Conservation (phyloP, 2,113 vertebrate species). For the Cryptotis parvus region DNA sequence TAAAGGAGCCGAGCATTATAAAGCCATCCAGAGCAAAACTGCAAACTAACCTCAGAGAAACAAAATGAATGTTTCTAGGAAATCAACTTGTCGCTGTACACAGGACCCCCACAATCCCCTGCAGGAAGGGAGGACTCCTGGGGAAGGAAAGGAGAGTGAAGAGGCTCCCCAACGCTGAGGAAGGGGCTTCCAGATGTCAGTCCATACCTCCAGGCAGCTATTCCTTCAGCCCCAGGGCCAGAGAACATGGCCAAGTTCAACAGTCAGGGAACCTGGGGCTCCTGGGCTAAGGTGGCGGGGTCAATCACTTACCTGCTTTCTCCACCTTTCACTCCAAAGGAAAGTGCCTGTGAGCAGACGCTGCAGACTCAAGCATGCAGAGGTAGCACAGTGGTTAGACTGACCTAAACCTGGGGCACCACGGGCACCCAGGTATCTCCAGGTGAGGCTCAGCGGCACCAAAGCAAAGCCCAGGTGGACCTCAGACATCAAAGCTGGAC, state of each 20-base stretch:
- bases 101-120: neutral
- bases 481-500: too few species aligned
- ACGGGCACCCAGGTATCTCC: too few species aligned
- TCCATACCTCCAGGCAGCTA: neutral
- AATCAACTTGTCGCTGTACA: neutral
- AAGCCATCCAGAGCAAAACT: neutral
- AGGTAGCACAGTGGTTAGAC: too few species aligned
- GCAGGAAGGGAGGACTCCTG: neutral
- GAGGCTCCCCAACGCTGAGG: neutral
- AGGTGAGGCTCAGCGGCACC: too few species aligned
- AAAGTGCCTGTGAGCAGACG: neutral
- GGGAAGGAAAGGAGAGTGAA: slow-evolving; percentile 29
- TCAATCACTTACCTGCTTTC: slow-evolving; percentile 15
- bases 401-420: too few species aligned
- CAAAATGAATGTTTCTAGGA: neutral
- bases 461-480: too few species aligned
- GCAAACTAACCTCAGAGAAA: slow-evolving; percentile 1
- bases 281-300: neutral
- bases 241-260: neutral
- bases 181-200: slow-evolving; percentile 43
- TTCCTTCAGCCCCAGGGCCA: neutral
- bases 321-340: neutral
- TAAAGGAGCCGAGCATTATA: neutral
- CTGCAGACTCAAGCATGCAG: neutral
- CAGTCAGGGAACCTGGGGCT: neutral